Evolutionary conservation across 2,797 vertebrate species (phyloP), one percentile per base, ranked within the genome.

Genomic region (Bufotes viridis): DNA sequence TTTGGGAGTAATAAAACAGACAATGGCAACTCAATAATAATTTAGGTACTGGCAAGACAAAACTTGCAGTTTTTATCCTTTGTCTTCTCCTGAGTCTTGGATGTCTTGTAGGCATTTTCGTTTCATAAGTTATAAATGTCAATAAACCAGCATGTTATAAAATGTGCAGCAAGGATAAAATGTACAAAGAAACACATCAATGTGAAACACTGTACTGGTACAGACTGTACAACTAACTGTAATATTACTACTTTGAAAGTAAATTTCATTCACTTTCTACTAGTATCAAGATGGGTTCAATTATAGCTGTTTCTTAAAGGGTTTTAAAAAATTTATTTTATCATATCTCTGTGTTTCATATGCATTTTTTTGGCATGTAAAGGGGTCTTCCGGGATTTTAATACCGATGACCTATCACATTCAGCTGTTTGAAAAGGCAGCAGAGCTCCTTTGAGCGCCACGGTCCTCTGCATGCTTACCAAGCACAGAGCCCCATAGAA

Each of bases 131-230:
- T 79, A 69, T 86, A 69, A 79, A 86, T 85, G 83, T 76, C 72
- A 86, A 86, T 67, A 86, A 86, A 79, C 18, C 84, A 67, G 84
- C 51, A 79, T 86, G 84, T 69, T 79, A 79, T 79, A 86, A 79
- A 86, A 79, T 79, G 76, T 34, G 61, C 24, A 29, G 58, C 51
- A 79, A 69, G 34, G 26, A 76, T 78, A 63, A 84, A 75, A 74
- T 60, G 82, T 74, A 75, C 29, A 84, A 84, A 61, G 29, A 20
- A 74, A 34, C 69, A 84, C 13, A 24, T 75, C 26, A 24, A 60
- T 84, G 69, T 61, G 53, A 84, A 74, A 49, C 49, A n/a, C 65
- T 22, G 49, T 22, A 74, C 42, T 49, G 0, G 18, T 6, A 55
- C 11, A 20, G 24, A 49, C 20, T 58, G n/a, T 74, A 51, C 3